Percentiles rank a stretch among this genome's conserved stretches.
Evolutionary conservation across 1,140 invertebrate genomes (phyloP).

Genomic region (Lethrus apterus): DNA sequence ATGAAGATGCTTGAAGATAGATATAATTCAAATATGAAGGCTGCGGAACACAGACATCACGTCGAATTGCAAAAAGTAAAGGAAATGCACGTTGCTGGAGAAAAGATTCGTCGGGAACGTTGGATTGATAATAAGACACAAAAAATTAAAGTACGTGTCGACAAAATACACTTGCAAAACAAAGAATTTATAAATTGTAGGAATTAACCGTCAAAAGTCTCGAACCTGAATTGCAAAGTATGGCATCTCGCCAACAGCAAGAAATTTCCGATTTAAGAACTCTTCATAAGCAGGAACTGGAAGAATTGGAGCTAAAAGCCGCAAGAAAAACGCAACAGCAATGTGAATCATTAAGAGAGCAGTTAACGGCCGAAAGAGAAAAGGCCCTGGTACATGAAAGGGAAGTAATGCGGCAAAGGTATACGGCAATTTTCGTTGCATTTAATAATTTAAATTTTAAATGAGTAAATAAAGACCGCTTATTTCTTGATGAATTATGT

Average conservation of each 20-base stretch:
- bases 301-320: slow-evolving; percentile 49
- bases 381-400: slow-evolving; percentile 46
- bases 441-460: too few species aligned
- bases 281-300: slow-evolving; percentile 52
- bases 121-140: slow-evolving; percentile 64
- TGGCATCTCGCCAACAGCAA: slow-evolving; percentile 54
- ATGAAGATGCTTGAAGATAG: slow-evolving; percentile 48
- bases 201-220: slow-evolving; percentile 65
- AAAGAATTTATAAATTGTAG: slow-evolving; percentile 32
- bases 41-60: slow-evolving; percentile 53
- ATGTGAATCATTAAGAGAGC: slow-evolving; percentile 44
- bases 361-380: slow-evolving; percentile 44
- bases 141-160: slow-evolving; percentile 54
- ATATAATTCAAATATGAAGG: slow-evolving; percentile 45
- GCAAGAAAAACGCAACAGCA: slow-evolving; percentile 49
- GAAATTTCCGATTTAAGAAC: slow-evolving; percentile 51
- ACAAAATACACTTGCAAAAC: not conserved
- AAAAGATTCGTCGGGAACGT: slow-evolving; percentile 57
- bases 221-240: slow-evolving; percentile 61
- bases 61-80: slow-evolving; percentile 57
- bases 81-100: slow-evolving; percentile 55
- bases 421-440: not conserved
- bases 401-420: slow-evolving; percentile 42
- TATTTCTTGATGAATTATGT: too few species aligned
- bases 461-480: too few species aligned